Base-by-base conservation (phyloP, 2,113 vertebrate genomes). In the Eretmochelys imbricata region DNA sequence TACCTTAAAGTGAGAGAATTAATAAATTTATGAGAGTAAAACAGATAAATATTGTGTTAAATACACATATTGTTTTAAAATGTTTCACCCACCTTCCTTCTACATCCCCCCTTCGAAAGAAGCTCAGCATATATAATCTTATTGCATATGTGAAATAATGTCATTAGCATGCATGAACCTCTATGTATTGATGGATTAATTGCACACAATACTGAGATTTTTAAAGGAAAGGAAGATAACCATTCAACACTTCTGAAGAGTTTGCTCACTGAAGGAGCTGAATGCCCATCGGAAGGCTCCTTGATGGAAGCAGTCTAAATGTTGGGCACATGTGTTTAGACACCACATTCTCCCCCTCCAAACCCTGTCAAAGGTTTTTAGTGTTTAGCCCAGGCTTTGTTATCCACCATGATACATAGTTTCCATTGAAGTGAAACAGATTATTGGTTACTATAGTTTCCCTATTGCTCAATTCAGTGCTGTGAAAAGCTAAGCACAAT, bases 391-490 rank as follows among this genome's bases (percentile, higher is more conserved):
- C 93, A 92, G 97, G 96, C 98, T 98, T 98, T 98, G 96, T 98
- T 98, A 97, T 96, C 97, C 97, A 97, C 97, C 97, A 96, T 98
- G 98, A 98, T 97, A 97, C 97, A 98, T 98, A 98, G 98, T 98
- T 99, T 98, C 97, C 96, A 98, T 98, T 98, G 98, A 98, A 97
- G 97, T 97, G 98, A 98, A 98, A 98, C 97, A 97, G 97, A 98
- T 98, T 98, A 98, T 98, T 98, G 98, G 98, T 98, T 98, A 98
- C 98, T 99, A 98, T 98, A 98, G 98, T 98, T 98, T 99, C 98
- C 97, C 97, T 97, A 96, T 90, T 98, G 97, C 98, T 98, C 97
- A 97, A 90, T 98, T 98, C 97, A 89, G 93, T 2, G 48, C 93
- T 94, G 84, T 95, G 97, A 97, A 98, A 97, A 97, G 95, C 96